Percentiles rank a stretch among this genome's conserved stretches.
phyloP scores from a whole-genome alignment of 2,113 vertebrate species.

The Bujurquina vittata region DNA sequence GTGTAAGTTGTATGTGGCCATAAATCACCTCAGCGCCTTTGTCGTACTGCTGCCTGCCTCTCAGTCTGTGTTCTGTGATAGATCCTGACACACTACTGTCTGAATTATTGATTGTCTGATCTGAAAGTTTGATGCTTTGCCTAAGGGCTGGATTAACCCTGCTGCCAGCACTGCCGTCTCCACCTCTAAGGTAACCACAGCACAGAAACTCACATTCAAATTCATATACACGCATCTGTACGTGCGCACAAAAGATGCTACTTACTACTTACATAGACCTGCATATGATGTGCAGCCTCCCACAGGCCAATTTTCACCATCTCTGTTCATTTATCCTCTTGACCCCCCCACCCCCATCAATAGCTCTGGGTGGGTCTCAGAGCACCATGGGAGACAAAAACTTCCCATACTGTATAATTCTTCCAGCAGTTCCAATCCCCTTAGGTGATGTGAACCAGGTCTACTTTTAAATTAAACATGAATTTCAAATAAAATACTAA shows the following conservation, averaged over 20 bases:
- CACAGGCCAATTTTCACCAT: neutral
- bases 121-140: slow-evolving; percentile 81
- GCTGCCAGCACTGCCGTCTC: slow-evolving; percentile 55
- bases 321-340: slow-evolving; percentile 31
- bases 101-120: slow-evolving; percentile 82
- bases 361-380: neutral
- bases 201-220: slow-evolving; percentile 50
- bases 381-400: slow-evolving; percentile 1
- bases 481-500: neutral
- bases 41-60: slow-evolving; percentile 49
- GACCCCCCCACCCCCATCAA: neutral
- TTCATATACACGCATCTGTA: slow-evolving; percentile 41
- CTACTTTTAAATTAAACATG: neutral
- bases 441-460: neutral
- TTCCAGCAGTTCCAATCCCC: neutral
- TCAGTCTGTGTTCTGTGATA: slow-evolving; percentile 69
- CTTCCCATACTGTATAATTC: neutral
- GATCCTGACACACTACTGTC: slow-evolving; percentile 75
- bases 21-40: slow-evolving; percentile 67
- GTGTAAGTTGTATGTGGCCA: slow-evolving; percentile 32
- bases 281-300: slow-evolving; percentile 17
- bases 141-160: slow-evolving; percentile 80
- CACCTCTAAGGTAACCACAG: slow-evolving; percentile 51
- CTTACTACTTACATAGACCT: slow-evolving; percentile 7
- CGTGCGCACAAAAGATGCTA: slow-evolving; percentile 8